These are phyloP conservation scores for Eubucco bourcierii DNA, from an alignment of 2,113 vertebrate species.

Conservation along the genomic window DNA sequence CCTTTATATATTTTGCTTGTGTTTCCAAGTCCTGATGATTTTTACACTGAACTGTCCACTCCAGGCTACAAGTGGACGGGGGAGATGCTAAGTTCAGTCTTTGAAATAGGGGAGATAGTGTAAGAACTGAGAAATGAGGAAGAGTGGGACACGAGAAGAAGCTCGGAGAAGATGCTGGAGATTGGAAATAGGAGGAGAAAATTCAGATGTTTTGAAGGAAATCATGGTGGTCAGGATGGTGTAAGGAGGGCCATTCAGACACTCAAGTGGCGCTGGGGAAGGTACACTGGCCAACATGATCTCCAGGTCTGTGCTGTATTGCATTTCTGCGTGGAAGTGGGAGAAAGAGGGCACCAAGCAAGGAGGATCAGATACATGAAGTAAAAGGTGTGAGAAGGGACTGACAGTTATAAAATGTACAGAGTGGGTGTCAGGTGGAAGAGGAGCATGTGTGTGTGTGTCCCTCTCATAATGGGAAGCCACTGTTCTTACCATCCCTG, in stretches of 20 bases:
- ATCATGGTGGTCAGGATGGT: not conserved
- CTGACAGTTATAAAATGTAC: not conserved
- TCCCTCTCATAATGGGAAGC: not conserved
- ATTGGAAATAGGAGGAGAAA: not conserved
- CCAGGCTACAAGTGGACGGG: not conserved
- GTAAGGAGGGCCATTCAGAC: not conserved
- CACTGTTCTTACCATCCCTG: not conserved
- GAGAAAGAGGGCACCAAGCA: fast-evolving
- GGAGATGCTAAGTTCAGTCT: not conserved
- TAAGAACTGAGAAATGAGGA: not conserved
- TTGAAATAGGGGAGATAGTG: not conserved
- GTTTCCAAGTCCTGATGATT: not conserved
- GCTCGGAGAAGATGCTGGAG: not conserved
- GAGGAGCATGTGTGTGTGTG: fast-evolving
- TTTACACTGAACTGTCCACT: not conserved
- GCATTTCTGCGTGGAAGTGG: fast-evolving
- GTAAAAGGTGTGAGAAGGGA: not conserved
- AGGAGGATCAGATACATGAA: not conserved
- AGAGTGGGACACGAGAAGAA: not conserved
- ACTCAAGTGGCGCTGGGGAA: not conserved
- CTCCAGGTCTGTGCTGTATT: not conserved
- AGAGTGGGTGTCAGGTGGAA: not conserved
- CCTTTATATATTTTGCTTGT: not conserved
- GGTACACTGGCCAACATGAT: not conserved
- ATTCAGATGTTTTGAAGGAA: not conserved